Evolutionary conservation across 2,797 vertebrate genomes (phyloP).

Genomic region (Sebastolobus alascanus): DNA sequence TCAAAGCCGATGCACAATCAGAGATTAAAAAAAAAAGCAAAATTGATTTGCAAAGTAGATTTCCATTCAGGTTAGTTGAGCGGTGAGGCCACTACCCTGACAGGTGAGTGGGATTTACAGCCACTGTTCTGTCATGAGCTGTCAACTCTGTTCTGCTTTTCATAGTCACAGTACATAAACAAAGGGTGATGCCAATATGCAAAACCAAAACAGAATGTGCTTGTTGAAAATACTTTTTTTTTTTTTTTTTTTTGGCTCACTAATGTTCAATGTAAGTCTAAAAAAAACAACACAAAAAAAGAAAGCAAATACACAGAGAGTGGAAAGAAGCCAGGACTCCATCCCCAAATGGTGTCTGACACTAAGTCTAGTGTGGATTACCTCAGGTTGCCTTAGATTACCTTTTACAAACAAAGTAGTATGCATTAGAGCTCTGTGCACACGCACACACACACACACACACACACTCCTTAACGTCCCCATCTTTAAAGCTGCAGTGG

Average conservation of each 20-base stretch:
- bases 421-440: neutral
- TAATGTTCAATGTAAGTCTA: neutral
- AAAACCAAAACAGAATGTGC: neutral
- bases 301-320: neutral
- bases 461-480: neutral
- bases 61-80: neutral
- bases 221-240: neutral
- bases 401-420: slow-evolving; percentile 14
- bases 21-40: neutral
- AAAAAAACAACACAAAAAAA: neutral
- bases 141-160: neutral
- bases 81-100: neutral
- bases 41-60: neutral
- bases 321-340: neutral
- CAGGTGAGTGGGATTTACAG: slow-evolving; percentile 10
- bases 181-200: neutral
- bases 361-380: slow-evolving; percentile 1
- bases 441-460: neutral
- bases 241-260: neutral
- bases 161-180: neutral
- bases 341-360: slow-evolving; percentile 4
- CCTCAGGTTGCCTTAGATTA: slow-evolving; percentile 10
- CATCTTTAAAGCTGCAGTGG: neutral
- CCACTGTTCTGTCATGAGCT: neutral
- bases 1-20: neutral